Evolutionary conservation across 2,797 vertebrate species (phyloP).

Genomic region (Caiman crocodilus): DNA sequence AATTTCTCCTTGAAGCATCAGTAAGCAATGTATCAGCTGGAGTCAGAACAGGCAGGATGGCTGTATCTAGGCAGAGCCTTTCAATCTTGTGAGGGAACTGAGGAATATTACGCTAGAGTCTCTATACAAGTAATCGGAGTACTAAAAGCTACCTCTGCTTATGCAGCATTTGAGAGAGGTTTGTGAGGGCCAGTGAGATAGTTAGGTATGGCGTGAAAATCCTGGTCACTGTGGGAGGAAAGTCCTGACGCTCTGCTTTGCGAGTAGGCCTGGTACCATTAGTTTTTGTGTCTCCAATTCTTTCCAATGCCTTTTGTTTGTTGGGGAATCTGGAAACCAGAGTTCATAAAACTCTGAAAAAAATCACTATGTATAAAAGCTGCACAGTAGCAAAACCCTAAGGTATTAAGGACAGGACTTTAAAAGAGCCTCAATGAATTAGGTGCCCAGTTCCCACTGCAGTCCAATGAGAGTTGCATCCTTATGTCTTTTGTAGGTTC

Average conservation of each 20-base stretch:
- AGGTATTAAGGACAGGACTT: neutral
- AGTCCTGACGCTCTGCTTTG: no score
- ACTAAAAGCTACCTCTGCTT: neutral
- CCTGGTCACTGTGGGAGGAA: no score
- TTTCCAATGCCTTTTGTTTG: neutral
- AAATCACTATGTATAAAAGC: neutral
- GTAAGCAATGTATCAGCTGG: neutral
- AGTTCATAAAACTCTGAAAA: neutral
- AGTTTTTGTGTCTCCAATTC: neutral
- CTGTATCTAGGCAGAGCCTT: neutral
- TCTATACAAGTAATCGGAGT: neutral
- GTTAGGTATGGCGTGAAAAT: no score
- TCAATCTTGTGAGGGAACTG: neutral
- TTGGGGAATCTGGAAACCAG: neutral
- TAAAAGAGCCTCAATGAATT: neutral
- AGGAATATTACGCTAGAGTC: neutral
- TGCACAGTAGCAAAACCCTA: neutral
- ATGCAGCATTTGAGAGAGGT: neutral
- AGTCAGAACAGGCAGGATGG: neutral
- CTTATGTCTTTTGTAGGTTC: neutral
- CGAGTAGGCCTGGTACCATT: neutral
- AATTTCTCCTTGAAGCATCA: neutral
- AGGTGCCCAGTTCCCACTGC: rapidly evolving
- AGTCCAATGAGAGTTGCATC: neutral
- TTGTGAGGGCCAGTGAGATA: neutral